These are phyloP conservation scores for Phalera bucephala DNA, from an alignment of 2,888 invertebrate species.

Conservation along the genomic window DNA sequence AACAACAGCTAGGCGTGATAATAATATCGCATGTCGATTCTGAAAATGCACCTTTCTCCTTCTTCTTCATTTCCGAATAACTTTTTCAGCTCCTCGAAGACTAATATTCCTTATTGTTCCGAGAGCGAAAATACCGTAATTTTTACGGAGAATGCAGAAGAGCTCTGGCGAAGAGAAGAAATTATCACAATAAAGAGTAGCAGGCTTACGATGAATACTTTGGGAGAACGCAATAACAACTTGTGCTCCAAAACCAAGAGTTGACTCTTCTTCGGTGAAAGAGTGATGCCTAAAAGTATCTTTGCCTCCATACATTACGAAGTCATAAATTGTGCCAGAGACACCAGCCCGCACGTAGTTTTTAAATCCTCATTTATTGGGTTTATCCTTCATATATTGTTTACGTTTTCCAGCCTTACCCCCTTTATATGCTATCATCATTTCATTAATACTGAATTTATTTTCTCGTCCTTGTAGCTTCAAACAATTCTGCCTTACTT, in stretches of 20 bases:
- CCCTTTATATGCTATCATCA: constrained; percentile 14
- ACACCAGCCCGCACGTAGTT: constrained; percentile 35
- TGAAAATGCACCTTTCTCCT: constrained; percentile 6
- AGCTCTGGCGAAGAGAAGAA: not conserved
- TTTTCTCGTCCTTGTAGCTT: constrained; percentile 6
- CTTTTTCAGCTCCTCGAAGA: constrained; percentile 23
- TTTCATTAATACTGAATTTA: constrained; percentile 9
- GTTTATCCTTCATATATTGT: constrained; percentile 47
- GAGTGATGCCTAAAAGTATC: constrained; percentile 9
- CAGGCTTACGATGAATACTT: constrained; percentile 7
- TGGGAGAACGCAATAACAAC: constrained; percentile 19
- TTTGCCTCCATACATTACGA: constrained; percentile 21
- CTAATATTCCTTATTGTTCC: constrained; percentile 29
- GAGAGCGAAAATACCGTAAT: constrained; percentile 28
- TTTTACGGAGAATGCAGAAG: not conserved
- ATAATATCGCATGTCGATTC: constrained; percentile 24
- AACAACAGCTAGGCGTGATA: constrained; percentile 21
- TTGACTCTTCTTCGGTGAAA: constrained; percentile 11
- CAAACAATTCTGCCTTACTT: constrained; percentile 3
- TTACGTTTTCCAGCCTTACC: constrained; percentile 36
- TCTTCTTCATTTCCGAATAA: constrained; percentile 27
- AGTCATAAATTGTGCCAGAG: constrained; percentile 42
- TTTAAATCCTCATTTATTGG: constrained; percentile 44
- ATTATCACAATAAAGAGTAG: not conserved
- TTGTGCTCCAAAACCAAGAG: constrained; percentile 20